Base-by-base conservation (phyloP, 2,888 invertebrate species). In the Cylloceria caligata region DNA sequence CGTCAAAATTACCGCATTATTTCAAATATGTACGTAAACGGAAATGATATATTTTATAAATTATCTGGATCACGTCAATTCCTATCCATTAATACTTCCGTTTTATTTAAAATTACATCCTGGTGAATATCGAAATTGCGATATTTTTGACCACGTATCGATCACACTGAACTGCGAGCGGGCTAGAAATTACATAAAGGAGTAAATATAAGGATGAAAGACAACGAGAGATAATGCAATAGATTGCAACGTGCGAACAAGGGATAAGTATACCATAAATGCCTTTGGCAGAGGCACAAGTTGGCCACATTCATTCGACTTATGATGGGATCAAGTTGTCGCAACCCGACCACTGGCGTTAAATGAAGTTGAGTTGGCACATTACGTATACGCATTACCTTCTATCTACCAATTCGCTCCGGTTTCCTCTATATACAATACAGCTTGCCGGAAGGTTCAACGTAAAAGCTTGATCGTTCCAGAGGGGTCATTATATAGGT, bases 401-500 rank as follows among this genome's bases (percentile, higher is more conserved):
- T n/a, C n/a, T n/a, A n/a, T n/a, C n/a, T n/a, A n/a, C n/a, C n/a
- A n/a, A 27, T 55, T n/a, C 3, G 9, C 19, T 19, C 19, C 9
- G 42, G 6, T 19, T 1, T 19, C 0, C 34, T 6, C 9, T 3
- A 11, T 19, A 19, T n/a, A 16, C 2, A 7, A 60, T 60, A 34
- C n/a, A 60, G 19, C 19, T 9, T 1, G 39, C 24, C 45, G n/a
- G n/a, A 7, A 19, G 27, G 4, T 7, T 6, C 21, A 7, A 13
- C 16, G 42, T 30, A 42, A 57, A 71, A 42, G 27, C 57, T 71
- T 27, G 16, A 71, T 16, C 16, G 24, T 39, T 13, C 11, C 30
- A 11, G 39, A 42, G 7, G 19, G 57, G 69, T 27, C 39, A 71
- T 57, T 42, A 42, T 57, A 71, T 42, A 42, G 6, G 42, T 16